These are phyloP conservation scores for Tokudaia tokunoshimensis DNA, from an alignment of 2,797 vertebrate species.

Conservation along the genomic window DNA sequence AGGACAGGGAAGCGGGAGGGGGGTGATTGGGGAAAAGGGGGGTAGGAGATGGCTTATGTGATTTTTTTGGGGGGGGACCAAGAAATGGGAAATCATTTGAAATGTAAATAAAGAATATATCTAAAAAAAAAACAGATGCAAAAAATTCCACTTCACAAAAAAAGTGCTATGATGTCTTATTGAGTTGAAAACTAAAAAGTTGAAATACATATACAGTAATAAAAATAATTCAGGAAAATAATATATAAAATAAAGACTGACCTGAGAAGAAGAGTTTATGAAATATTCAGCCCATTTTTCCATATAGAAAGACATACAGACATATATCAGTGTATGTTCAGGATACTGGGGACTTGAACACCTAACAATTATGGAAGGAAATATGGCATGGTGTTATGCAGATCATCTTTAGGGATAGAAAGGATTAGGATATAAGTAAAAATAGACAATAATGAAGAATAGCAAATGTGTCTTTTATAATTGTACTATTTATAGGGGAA, in stretches of 20 bases:
- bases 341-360: neutral
- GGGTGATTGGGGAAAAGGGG: too few relatives aligned
- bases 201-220: neutral
- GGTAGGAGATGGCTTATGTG: too few relatives aligned
- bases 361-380: neutral
- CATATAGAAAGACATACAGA: neutral
- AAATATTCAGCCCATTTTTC: neutral
- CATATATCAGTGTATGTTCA: neutral
- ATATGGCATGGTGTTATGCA: rapidly evolving
- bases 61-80: too few relatives aligned
- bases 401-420: neutral
- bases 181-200: conserved; percentile 8
- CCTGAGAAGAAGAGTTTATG: neutral
- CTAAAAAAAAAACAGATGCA: conserved; percentile 36
- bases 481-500: neutral
- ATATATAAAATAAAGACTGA: neutral
- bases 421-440: neutral
- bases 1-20: too few relatives aligned
- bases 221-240: neutral
- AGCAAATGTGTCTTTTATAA: neutral
- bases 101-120: too few relatives aligned
- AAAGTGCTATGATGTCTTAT: neutral
- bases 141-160: neutral
- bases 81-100: too few relatives aligned
- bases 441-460: neutral